Conservation (phyloP, 2,888 invertebrate species). For the Dermolepida albohirtum region DNA sequence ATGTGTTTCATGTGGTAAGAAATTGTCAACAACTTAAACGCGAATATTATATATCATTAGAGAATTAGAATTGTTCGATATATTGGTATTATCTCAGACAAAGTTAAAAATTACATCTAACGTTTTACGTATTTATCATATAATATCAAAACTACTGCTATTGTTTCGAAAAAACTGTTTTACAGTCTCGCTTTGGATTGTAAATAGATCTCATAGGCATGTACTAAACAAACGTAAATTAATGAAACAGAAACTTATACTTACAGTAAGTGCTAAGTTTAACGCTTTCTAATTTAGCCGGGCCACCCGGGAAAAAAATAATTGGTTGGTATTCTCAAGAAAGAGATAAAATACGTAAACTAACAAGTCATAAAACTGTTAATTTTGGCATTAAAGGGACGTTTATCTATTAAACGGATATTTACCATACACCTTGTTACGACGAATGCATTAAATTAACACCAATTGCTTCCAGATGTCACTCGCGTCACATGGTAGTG, state of each 20-base stretch:
- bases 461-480: slow-evolving; percentile 58
- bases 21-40: slow-evolving; percentile 17
- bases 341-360: slow-evolving; percentile 48
- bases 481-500: slow-evolving; percentile 5
- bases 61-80: too few species aligned
- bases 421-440: slow-evolving; percentile 55
- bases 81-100: too few species aligned
- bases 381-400: slow-evolving; percentile 57
- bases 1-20: slow-evolving; percentile 1
- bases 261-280: slow-evolving; percentile 6
- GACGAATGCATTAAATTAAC: slow-evolving; percentile 56
- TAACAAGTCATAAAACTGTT: slow-evolving; percentile 55
- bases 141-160: too few species aligned
- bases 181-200: too few species aligned
- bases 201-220: too few species aligned
- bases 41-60: too few species aligned
- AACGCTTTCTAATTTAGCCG: slow-evolving; percentile 9
- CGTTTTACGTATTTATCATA: too few species aligned
- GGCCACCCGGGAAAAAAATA: slow-evolving; percentile 53
- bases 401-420: slow-evolving; percentile 57
- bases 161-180: too few species aligned
- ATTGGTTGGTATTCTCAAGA: slow-evolving; percentile 44
- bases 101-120: too few species aligned
- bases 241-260: neutral
- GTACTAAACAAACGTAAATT: too few species aligned